Evolutionary conservation across 2,797 vertebrate species (phyloP).

Genomic region (Phyllotis vaccarum): DNA sequence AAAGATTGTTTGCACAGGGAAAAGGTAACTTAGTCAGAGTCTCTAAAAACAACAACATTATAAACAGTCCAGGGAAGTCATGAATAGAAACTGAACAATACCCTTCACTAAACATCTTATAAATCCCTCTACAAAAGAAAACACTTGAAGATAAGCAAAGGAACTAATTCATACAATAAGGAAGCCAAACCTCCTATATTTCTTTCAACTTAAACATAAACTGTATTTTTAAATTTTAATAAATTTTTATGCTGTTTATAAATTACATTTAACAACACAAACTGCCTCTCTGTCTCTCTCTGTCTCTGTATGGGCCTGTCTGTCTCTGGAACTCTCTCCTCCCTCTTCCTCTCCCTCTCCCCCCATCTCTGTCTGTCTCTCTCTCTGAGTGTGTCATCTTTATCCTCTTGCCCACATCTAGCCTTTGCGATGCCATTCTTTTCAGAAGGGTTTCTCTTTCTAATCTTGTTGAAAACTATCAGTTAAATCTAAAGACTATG

Average conservation of each 20-base stretch:
- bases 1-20: neutral
- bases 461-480: neutral
- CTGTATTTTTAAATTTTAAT: neutral
- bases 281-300: neutral
- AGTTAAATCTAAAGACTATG: neutral
- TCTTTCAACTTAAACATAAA: neutral
- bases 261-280: neutral
- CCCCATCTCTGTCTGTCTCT: neutral
- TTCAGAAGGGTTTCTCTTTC: neutral
- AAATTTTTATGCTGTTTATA: neutral
- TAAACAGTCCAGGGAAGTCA: neutral
- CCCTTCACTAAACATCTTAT: neutral
- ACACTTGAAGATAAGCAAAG: neutral
- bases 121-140: neutral
- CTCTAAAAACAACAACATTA: neutral
- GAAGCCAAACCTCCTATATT: neutral
- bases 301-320: neutral
- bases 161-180: too few species aligned
- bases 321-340: too few species aligned
- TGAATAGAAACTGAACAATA: neutral
- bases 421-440: neutral
- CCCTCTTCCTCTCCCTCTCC: neutral
- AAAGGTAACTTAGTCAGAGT: neutral
- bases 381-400: neutral
- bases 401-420: neutral